These are phyloP conservation scores for Hemiprocne comata DNA, from an alignment of 2,113 vertebrate species.

Conservation along the genomic window DNA sequence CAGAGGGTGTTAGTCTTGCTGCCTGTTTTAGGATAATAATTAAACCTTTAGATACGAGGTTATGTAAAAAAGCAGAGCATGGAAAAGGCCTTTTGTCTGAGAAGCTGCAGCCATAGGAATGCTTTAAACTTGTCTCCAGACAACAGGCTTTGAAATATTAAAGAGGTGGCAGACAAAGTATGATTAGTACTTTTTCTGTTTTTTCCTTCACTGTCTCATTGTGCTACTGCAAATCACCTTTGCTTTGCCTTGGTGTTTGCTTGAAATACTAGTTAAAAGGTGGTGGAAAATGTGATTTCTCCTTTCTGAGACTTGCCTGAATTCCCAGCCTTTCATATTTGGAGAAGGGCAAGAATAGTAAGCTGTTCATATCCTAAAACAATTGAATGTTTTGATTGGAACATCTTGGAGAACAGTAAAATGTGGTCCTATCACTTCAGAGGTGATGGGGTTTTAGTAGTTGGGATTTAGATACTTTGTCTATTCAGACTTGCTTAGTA, in stretches of 20 bases:
- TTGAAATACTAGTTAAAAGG: background rate
- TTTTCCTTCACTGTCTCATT: background rate
- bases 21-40: background rate
- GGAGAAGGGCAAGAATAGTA: background rate
- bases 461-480: background rate
- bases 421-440: accelerated
- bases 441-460: background rate
- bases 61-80: background rate
- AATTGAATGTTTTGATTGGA: background rate
- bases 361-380: background rate
- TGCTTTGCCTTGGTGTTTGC: background rate
- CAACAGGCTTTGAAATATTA: background rate
- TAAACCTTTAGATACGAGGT: background rate
- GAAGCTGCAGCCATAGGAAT: background rate
- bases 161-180: background rate
- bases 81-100: background rate
- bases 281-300: background rate
- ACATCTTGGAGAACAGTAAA: background rate
- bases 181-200: too few relatives aligned
- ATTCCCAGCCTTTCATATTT: background rate
- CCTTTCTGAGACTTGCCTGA: background rate
- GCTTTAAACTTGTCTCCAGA: background rate
- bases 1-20: background rate
- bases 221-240: background rate
- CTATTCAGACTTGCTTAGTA: background rate